phyloP scores from a whole-genome alignment of 2,113 vertebrate genomes.

The Caranx ignobilis region DNA sequence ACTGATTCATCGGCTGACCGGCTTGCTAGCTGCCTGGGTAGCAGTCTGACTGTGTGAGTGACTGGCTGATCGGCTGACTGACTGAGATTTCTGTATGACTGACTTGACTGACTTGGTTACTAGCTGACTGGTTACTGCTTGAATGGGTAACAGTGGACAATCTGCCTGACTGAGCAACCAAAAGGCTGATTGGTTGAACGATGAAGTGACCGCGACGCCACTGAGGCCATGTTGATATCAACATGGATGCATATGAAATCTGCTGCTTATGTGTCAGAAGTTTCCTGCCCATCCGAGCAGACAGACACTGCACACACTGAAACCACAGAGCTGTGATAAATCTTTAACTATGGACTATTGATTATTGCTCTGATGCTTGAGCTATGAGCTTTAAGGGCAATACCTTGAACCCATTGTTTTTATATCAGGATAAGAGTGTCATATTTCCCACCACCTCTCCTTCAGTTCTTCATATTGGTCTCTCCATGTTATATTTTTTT shows the following conservation, averaged over 20 bases:
- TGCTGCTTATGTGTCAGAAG: neutral
- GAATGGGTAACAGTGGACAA: neutral
- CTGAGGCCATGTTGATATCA: neutral
- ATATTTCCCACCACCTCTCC: no score
- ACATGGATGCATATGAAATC: neutral
- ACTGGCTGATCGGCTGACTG: conserved; percentile 47
- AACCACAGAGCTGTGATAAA: neutral
- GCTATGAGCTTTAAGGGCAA: no score
- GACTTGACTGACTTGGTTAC: conserved; percentile 40
- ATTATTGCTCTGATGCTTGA: neutral
- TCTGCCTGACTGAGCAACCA: conserved; percentile 1
- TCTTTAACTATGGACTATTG: neutral
- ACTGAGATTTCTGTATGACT: neutral
- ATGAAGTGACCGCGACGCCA: neutral
- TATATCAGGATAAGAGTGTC: no score
- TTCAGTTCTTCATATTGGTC: no score
- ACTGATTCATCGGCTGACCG: conserved; percentile 51
- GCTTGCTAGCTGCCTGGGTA: conserved; percentile 30
- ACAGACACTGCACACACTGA: neutral
- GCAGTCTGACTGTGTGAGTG: conserved; percentile 12
- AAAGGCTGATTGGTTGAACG: neutral
- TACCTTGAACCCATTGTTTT: neutral
- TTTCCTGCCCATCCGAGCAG: neutral
- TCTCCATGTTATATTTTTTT: no score
- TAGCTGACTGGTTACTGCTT: neutral